Evolutionary conservation across 2,797 vertebrate genomes (phyloP).

Genomic region (Aulostomus chinensis): DNA sequence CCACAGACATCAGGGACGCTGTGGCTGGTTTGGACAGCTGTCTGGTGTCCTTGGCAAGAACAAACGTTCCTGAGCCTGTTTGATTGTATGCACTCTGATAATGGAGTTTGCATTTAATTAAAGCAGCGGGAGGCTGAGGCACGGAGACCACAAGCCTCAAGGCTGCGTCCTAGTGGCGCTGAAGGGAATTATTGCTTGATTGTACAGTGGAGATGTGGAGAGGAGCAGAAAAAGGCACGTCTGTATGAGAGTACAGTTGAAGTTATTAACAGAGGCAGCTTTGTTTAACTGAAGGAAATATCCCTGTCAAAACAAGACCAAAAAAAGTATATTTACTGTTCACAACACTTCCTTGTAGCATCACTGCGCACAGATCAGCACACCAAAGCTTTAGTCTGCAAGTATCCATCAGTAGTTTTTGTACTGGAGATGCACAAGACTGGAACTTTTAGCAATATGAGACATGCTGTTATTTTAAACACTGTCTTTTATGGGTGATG

Average conservation of each 20-base stretch:
- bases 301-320: no score
- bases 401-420: no score
- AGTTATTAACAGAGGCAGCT: not conserved
- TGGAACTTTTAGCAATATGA: no score
- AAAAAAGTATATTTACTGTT: no score
- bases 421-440: no score
- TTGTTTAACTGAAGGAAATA: no score
- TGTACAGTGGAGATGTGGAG: conserved; percentile 8
- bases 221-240: conserved; percentile 1
- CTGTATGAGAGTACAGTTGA: not conserved
- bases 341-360: no score
- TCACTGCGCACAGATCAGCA: no score
- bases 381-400: no score
- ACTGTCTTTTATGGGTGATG: no score
- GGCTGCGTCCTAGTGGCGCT: conserved; percentile 11
- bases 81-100: conserved; percentile 32
- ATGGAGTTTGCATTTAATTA: conserved; percentile 34
- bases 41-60: conserved; percentile 32
- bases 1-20: conserved; percentile 5
- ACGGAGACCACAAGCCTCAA: conserved; percentile 10
- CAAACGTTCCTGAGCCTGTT: conserved; percentile 25
- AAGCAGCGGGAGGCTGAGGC: conserved; percentile 30
- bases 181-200: conserved; percentile 11
- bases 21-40: conserved; percentile 21
- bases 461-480: no score